Base-by-base conservation (phyloP, 2,888 invertebrate species). In the Ashinkailepas kermadecensis region DNA sequence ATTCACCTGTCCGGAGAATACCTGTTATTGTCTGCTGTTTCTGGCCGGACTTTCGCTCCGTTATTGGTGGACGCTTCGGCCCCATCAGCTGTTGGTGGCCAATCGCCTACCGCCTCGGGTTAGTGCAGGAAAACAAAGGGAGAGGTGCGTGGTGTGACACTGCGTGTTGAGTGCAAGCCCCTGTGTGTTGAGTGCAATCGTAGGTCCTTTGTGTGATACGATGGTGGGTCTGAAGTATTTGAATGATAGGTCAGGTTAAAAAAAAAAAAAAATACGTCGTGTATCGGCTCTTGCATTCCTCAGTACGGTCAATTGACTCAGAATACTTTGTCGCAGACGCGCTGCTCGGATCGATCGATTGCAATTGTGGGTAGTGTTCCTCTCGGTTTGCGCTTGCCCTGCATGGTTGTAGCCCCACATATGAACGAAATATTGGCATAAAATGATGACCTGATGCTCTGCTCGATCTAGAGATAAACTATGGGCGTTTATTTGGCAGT, bases 41-140 rank as follows among this genome's bases (percentile, higher is more conserved):
- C 65, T 1, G 70, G 25, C 15, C 39, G 15, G 39, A 11, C 10
- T 39, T 23, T 23, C 70, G 15, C 12, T 70, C 15, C 70, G 70
- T 70, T 70, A 39, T 70, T 70, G 25, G 15, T 15, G 13, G 39
- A 39, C 11, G 70, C 39, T 23, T 10, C 25, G 25, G 25, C 39
- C 39, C 39, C 70, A 39, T 70, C 70, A 70, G 70, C 70, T 70
- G 70, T 70, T 70, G 15, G 39, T 70, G 70, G 70, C 70, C 70
- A 62, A 39, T 10, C 70, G 23, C 25, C 39, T 70, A 39, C 39
- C 70, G 70, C 67, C 64, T 23, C 23, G 25, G 39, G 39, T 13
- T 39, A 23, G 70, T 23, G 70, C 70, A 70, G 70, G 25, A 39
- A 70, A 70, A 70, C 70, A 70, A 70, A 70, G 70, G 70, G 15